Evolutionary conservation across 2,888 invertebrate genomes (phyloP), one percentile per base, ranked within the genome.

Genomic region (Trachelus troglodyta): DNA sequence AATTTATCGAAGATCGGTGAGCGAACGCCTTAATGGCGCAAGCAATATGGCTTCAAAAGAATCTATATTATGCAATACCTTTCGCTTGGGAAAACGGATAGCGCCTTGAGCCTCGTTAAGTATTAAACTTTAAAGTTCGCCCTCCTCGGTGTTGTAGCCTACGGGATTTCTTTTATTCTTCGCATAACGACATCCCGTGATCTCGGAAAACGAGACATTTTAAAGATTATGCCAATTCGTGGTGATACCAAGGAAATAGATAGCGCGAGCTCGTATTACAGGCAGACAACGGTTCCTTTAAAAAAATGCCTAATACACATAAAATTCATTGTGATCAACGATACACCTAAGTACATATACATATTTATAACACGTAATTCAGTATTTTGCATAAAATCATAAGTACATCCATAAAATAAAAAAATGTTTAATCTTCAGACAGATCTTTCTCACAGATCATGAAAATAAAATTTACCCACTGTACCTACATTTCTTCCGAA

Each of bases 11-110:
- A 88, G 87, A 85, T 87, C 83, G 83, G 84, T 80, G 82, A 85
- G 84, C 83, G 82, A 83, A 80, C 81, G 84, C 83, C 81, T 87
- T 90, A 90, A 90, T 90, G 89, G 89, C 84, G 85, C 88, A 88
- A 84, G 83, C 85, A 89, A 90, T 89, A 89, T 84, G 88, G 85
- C 89, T 88, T 90, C 90, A 90, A 90, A 91, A 88, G 89, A 82
- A 23, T 40, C 15, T 40, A 40, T 85, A 90, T 89, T 89, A 89
- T 87, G 86, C 87, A 86, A 89, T 89, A 85, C 83, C 76, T 56
- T 69, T 76, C 15, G 69, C 34, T 77, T 78, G 77, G 80, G 77
- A 83, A 81, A 79, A 76, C 82, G 83, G 40, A 83, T 81, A 83
- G 80, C 81, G 77, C 76, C 69, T 68, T 69, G 73, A 81, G 80